Conservation (phyloP, 2,888 invertebrate genomes). For the Nomada fucata region DNA sequence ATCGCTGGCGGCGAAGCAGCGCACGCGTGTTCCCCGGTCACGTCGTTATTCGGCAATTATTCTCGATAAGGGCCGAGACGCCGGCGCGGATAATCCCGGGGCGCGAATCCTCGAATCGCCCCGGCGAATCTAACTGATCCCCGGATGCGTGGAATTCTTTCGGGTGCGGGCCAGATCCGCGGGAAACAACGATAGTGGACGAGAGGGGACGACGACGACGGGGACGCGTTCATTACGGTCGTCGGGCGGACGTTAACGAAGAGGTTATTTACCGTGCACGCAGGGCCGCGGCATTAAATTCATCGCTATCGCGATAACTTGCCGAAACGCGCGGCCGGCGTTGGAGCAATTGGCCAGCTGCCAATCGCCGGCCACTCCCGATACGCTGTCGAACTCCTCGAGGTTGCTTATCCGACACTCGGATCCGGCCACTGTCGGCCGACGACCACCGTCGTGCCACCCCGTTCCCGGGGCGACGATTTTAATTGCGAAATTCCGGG, state of each 20-base stretch:
- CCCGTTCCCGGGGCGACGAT: not conserved
- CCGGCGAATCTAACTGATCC: slow-evolving; percentile 55
- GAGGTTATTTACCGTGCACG: slow-evolving; percentile 64
- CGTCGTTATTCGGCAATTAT: slow-evolving; percentile 55
- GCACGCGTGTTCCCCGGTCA: slow-evolving; percentile 29
- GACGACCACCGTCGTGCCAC: not conserved
- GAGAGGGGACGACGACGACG: not conserved
- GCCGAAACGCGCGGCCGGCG: slow-evolving; percentile 60
- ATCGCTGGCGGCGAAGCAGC: slow-evolving; percentile 27
- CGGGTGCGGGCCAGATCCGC: not conserved
- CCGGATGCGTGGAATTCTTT: slow-evolving; percentile 41
- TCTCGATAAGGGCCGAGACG: slow-evolving; percentile 35
- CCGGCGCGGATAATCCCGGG: slow-evolving; percentile 2
- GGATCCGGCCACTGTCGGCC: slow-evolving; percentile 31
- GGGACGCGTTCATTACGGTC: slow-evolving; percentile 56
- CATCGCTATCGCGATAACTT: slow-evolving; percentile 67
- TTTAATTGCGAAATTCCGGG: not conserved
- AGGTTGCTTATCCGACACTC: slow-evolving; percentile 40
- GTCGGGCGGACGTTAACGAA: slow-evolving; percentile 59
- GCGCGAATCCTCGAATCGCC: slow-evolving; percentile 11
- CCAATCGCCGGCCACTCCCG: slow-evolving; percentile 67
- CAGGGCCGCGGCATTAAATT: slow-evolving; percentile 60
- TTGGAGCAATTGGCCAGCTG: slow-evolving; percentile 75
- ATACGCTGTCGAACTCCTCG: slow-evolving; percentile 57
- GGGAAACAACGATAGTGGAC: not conserved